Evolutionary conservation across 2,888 invertebrate species (phyloP).

Genomic region (Imbricaverruca yamaguchii): DNA sequence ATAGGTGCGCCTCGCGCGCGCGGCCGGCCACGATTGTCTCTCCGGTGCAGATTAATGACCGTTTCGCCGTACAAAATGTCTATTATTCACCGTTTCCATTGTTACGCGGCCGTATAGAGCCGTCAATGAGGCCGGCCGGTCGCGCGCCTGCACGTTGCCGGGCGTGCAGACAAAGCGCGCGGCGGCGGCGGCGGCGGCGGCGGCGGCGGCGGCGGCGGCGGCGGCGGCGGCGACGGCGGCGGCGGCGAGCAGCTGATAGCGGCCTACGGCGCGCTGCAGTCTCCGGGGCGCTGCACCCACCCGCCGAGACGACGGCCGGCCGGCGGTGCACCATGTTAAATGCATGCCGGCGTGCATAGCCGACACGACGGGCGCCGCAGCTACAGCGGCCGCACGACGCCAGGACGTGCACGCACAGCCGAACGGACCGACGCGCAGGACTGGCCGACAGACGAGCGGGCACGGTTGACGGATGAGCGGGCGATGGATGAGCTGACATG

Average conservation of each 20-base stretch:
- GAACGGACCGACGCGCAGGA: no score
- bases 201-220: background rate
- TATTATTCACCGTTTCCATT: background rate
- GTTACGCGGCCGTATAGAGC: conserved; percentile 6
- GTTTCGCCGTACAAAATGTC: background rate
- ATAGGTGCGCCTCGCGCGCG: no score
- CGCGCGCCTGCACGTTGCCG: no score
- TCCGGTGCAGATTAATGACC: background rate
- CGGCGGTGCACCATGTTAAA: conserved; percentile 2
- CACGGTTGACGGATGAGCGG: no score
- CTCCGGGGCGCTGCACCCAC: background rate
- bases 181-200: background rate
- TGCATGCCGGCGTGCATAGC: conserved; percentile 2
- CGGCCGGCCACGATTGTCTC: background rate
- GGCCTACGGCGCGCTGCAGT: background rate
- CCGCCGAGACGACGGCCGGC: background rate
- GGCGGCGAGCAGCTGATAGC: background rate
- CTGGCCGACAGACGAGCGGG: no score
- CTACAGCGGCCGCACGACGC: no score
- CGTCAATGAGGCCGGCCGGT: background rate
- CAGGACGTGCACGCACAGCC: no score
- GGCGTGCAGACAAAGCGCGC: background rate
- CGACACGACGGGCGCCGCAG: background rate
- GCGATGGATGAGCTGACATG: no score
- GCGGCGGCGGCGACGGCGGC: background rate